phyloP scores from a whole-genome alignment of 2,113 vertebrate species.

The Stictonetta naevosa region DNA sequence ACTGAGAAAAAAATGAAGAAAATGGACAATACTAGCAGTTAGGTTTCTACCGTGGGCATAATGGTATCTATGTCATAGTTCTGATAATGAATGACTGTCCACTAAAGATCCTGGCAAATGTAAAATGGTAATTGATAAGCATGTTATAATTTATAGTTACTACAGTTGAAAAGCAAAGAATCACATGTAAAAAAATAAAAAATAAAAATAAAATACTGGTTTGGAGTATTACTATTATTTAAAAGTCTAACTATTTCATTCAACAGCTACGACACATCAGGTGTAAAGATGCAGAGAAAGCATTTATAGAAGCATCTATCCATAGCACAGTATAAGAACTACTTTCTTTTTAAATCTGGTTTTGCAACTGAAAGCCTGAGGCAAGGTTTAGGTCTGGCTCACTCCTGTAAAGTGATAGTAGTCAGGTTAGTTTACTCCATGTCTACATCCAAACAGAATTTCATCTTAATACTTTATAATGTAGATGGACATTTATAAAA shows the following conservation, averaged over 20 bases:
- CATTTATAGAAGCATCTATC: not conserved
- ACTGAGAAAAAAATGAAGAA: not conserved
- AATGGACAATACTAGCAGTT: accelerated
- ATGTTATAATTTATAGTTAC: not conserved
- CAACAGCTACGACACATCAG: not conserved
- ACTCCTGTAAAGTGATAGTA: not conserved
- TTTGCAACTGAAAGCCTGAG: accelerated
- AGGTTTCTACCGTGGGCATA: not conserved
- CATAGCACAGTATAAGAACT: not conserved
- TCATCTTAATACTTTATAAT: not conserved
- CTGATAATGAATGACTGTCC: no score
- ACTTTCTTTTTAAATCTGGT: not conserved
- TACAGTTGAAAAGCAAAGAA: not conserved
- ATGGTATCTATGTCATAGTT: not conserved
- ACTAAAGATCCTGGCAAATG: not conserved
- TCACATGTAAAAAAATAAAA: not conserved
- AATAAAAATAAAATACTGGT: no score
- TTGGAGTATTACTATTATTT: not conserved
- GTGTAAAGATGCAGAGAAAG: not conserved
- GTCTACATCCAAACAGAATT: not conserved
- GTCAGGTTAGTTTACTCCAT: not conserved
- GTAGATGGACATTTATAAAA: not conserved
- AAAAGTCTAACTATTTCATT: not conserved
- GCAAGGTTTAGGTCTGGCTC: not conserved
- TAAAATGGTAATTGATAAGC: not conserved